Conservation (phyloP, 92 coral and sea anemone genomes). For the Phymanthus crucifer region DNA sequence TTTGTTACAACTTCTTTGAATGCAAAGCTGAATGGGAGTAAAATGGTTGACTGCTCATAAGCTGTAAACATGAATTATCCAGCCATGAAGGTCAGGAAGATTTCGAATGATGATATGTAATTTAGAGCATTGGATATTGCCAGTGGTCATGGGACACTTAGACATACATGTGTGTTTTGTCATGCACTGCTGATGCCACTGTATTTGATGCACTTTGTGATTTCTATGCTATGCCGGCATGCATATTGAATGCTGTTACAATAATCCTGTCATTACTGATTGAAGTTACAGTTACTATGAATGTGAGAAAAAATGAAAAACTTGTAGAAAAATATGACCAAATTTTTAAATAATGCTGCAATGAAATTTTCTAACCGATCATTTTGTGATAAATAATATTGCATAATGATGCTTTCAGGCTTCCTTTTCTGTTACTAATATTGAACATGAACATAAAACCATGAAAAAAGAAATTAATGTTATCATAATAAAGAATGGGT, state of each 20-base stretch:
- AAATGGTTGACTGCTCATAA: neutral
- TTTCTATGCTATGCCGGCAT: neutral
- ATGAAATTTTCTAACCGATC: too few relatives aligned
- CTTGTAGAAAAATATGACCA: too few relatives aligned
- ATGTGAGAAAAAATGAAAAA: too few relatives aligned
- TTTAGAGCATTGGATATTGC: slow-evolving; percentile 11
- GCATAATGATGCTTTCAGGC: too few relatives aligned
- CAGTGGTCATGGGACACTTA: slow-evolving; percentile 20
- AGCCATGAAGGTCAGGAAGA: slow-evolving; percentile 15
- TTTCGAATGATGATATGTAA: slow-evolving; percentile 21
- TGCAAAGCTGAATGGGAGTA: neutral
- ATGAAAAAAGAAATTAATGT: neutral
- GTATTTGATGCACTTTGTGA: neutral
- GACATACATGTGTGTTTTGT: slow-evolving; percentile 11
- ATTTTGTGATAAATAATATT: too few relatives aligned
- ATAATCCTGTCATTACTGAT: neutral
- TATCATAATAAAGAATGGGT: neutral
- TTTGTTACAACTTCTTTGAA: neutral
- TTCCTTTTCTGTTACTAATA: too few relatives aligned
- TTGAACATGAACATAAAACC: neutral
- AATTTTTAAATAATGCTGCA: too few relatives aligned
- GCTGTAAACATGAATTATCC: slow-evolving; percentile 1
- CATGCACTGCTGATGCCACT: slow-evolving; percentile 6
- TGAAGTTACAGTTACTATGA: neutral
- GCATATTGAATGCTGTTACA: neutral